These are phyloP conservation scores for Myanophis thanlyinensis DNA, from an alignment of 2,113 vertebrate species.

Conservation along the genomic window DNA sequence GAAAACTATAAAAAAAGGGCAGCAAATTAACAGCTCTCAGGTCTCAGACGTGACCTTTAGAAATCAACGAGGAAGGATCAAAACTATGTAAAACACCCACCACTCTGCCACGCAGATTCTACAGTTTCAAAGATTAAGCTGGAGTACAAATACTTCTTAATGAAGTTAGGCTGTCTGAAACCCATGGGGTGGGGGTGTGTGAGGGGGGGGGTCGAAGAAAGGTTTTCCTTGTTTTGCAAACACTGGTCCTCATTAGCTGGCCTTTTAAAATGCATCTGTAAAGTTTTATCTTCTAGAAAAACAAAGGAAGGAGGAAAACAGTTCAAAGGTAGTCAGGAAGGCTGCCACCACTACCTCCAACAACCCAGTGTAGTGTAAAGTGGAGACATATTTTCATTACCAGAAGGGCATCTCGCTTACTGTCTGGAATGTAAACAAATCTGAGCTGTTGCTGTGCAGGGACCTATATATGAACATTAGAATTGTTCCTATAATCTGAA, in stretches of 20 bases:
- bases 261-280: constrained; percentile 56
- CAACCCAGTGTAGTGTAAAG: not conserved
- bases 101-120: constrained; percentile 51
- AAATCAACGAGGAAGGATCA: constrained; percentile 73
- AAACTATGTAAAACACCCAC: constrained; percentile 70
- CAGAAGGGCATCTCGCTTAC: not conserved
- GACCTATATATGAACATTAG: not conserved
- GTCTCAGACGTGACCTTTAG: constrained; percentile 52
- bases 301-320: constrained; percentile 59
- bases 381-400: not conserved
- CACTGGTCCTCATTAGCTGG: constrained; percentile 57
- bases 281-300: constrained; percentile 71
- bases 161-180: constrained; percentile 46
- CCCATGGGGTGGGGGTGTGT: not conserved
- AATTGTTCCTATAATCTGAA: not conserved
- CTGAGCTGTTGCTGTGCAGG: not conserved
- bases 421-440: not conserved
- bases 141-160: constrained; percentile 59
- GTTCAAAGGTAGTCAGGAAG: constrained; percentile 40
- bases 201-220: constrained; percentile 31
- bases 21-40: constrained; percentile 47
- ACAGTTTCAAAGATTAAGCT: constrained; percentile 54
- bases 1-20: constrained; percentile 41
- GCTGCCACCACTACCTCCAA: not conserved
- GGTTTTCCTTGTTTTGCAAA: constrained; percentile 58